phyloP scores from a whole-genome alignment of 2,797 vertebrate genomes.

The Micrastur ruficollis region DNA sequence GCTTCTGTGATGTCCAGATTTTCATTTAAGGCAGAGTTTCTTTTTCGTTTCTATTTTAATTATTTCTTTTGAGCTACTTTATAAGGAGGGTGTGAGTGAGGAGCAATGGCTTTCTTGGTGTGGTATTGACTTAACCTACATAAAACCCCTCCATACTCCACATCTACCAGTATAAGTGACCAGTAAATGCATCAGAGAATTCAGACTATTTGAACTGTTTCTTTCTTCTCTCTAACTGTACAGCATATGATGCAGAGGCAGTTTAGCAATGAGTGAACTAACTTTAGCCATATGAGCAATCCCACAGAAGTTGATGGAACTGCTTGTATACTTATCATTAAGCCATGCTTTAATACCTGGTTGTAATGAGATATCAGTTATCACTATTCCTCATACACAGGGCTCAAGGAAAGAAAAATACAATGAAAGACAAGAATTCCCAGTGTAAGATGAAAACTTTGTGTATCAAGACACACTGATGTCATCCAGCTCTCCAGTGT shows the following conservation, averaged over 20 bases:
- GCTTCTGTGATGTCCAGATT: neutral
- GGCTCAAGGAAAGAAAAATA: neutral
- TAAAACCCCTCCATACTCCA: neutral
- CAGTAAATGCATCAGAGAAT: neutral
- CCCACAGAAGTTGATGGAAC: neutral
- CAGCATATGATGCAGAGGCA: neutral
- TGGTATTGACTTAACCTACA: neutral
- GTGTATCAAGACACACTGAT: neutral
- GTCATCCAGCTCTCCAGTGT: neutral
- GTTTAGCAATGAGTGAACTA: neutral
- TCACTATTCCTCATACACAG: neutral
- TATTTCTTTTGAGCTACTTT: neutral
- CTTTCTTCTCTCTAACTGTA: neutral
- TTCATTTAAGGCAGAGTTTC: neutral
- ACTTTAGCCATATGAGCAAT: neutral
- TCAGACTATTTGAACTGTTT: neutral
- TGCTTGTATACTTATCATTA: neutral
- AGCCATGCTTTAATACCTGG: neutral
- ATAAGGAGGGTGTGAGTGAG: neutral
- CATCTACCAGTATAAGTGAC: neutral
- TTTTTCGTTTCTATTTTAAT: neutral
- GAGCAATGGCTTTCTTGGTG: neutral
- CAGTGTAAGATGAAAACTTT: neutral
- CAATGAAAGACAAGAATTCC: neutral
- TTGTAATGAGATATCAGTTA: neutral